phyloP scores from a whole-genome alignment of 2,888 invertebrate genomes.

The Globia sparganii region DNA sequence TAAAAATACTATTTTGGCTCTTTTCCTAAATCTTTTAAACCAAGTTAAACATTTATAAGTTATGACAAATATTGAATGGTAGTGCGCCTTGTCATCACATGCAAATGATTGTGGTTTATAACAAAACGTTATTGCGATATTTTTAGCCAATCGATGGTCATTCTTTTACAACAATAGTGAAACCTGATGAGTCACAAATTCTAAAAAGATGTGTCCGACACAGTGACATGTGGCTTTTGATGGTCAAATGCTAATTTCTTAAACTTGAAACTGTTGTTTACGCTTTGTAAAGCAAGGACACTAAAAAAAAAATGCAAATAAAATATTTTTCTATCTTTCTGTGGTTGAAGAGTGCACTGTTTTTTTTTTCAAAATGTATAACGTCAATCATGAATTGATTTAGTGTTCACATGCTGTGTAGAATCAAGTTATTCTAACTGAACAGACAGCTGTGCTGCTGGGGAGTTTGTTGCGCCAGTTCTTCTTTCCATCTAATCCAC shows the following conservation, averaged over 20 bases:
- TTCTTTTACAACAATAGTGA: conserved; percentile 59
- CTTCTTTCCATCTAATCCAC: too few relatives aligned
- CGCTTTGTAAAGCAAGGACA: background rate
- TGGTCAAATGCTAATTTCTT: conserved; percentile 22
- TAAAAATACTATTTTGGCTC: background rate
- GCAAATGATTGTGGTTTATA: conserved; percentile 59
- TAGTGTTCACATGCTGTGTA: background rate
- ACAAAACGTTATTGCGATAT: conserved; percentile 43
- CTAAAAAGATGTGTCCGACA: conserved; percentile 27
- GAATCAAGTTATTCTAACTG: too few relatives aligned
- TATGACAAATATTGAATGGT: conserved; percentile 5
- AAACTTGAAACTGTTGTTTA: background rate
- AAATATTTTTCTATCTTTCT: too few relatives aligned
- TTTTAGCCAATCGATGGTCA: conserved; percentile 49
- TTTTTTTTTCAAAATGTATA: background rate
- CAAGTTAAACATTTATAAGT: background rate
- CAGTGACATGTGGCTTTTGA: conserved; percentile 47
- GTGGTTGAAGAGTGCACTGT: background rate
- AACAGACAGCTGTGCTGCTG: too few relatives aligned
- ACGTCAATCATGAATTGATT: background rate
- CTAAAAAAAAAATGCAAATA: background rate
- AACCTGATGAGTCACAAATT: conserved; percentile 55
- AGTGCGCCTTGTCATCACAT: conserved; percentile 48
- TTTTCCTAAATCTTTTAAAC: background rate
- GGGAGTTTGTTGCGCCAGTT: too few relatives aligned